A percentile compares a stretch with the other conserved stretches of the same genome.
These are phyloP conservation scores for Bubo blakistoni DNA, from an alignment of 2,113 vertebrate genomes.

Conservation along the genomic window DNA sequence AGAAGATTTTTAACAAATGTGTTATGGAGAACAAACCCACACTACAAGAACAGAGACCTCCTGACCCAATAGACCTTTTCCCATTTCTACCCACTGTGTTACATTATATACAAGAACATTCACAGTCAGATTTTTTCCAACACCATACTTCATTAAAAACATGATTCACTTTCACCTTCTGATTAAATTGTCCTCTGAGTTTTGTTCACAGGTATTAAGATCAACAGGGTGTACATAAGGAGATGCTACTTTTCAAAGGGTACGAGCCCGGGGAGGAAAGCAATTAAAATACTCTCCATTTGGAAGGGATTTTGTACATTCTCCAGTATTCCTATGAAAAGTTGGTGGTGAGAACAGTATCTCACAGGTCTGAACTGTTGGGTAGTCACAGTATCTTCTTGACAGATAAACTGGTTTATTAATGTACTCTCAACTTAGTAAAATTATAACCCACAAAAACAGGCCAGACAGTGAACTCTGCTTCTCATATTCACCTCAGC, in stretches of 20 bases:
- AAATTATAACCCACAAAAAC: neutral
- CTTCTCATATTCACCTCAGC: neutral
- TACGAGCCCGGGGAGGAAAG: neutral
- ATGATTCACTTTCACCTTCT: neutral
- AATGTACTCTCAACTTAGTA: neutral
- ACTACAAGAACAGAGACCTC: neutral
- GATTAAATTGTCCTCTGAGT: neutral
- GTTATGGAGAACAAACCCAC: neutral
- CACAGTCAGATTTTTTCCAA: neutral
- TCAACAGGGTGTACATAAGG: neutral
- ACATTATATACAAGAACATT: neutral
- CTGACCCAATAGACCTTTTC: rapidly evolving
- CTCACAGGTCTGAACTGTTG: neutral
- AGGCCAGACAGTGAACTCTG: neutral
- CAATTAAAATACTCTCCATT: neutral
- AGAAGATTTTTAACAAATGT: neutral
- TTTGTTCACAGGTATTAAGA: neutral
- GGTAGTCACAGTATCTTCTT: neutral
- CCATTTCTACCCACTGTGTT: neutral
- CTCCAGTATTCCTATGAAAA: neutral
- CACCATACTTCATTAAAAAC: neutral
- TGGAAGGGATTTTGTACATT: neutral
- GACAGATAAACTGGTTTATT: neutral
- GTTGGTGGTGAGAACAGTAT: neutral
- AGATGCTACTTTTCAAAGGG: neutral